Evolutionary conservation across 2,113 vertebrate species (phyloP).

Genomic region (Sebastes schlegelii): DNA sequence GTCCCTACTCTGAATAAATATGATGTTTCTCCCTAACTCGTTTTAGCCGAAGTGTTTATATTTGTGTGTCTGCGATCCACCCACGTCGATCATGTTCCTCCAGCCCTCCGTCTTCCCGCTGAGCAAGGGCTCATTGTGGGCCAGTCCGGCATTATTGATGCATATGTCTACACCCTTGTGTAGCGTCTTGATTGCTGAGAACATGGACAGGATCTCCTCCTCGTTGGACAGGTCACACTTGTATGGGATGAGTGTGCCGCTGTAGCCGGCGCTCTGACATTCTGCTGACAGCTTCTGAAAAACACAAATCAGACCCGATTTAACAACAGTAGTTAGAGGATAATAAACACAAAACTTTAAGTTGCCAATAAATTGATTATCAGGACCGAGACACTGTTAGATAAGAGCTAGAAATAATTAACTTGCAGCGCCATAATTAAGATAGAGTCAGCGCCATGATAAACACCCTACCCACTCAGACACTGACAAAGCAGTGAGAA

Average conservation of each 20-base stretch:
- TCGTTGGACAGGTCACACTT: slow-evolving; percentile 96
- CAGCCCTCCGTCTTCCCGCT: slow-evolving; percentile 92
- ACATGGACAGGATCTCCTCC: slow-evolving; percentile 98
- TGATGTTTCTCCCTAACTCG: background rate
- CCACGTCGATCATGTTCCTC: slow-evolving; percentile 96
- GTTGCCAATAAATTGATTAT: background rate
- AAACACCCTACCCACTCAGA: slow-evolving; percentile 43
- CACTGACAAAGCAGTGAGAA: slow-evolving; percentile 25
- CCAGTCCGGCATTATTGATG: slow-evolving; percentile 96
- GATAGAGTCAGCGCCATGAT: background rate
- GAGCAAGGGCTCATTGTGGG: slow-evolving; percentile 91
- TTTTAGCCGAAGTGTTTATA: background rate
- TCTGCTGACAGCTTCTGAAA: slow-evolving; percentile 94
- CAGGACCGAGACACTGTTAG: background rate
- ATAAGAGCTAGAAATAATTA: slow-evolving; percentile 42
- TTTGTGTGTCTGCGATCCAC: slow-evolving; percentile 51
- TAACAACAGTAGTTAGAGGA: background rate
- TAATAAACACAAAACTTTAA: background rate
- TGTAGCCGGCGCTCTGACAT: slow-evolving; percentile 94
- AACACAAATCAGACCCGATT: slow-evolving; percentile 27
- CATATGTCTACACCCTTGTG: slow-evolving; percentile 95
- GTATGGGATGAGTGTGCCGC: slow-evolving; percentile 92
- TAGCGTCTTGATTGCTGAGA: slow-evolving; percentile 92
- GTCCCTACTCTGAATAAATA: background rate
- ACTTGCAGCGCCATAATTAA: slow-evolving; percentile 14